These are phyloP conservation scores for Ruditapes philippinarum DNA, from an alignment of 1,140 invertebrate species.

Conservation along the genomic window DNA sequence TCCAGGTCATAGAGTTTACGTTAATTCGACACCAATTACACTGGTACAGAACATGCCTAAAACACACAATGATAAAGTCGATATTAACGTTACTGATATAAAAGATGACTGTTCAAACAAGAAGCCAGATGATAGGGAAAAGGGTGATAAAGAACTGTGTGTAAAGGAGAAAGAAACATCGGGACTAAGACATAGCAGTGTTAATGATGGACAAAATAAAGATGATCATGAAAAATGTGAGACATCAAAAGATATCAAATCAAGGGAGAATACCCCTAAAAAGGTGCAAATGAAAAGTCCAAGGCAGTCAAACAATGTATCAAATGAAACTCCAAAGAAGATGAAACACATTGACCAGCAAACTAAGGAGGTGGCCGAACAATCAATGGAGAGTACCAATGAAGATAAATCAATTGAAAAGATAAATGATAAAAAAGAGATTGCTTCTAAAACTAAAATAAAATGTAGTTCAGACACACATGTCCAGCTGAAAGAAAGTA, in stretches of 20 bases:
- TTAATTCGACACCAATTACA: not conserved
- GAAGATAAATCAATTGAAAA: not conserved
- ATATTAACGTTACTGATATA: no score
- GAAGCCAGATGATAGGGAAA: no score
- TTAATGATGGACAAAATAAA: not conserved
- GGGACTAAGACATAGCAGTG: not conserved
- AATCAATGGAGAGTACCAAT: not conserved
- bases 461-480: no score
- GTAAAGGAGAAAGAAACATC: no score
- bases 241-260: no score
- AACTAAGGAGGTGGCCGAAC: not conserved
- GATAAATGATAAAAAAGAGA: no score
- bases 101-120: no score
- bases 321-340: not conserved
- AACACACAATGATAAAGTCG: no score
- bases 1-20: not conserved
- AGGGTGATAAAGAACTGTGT: no score
- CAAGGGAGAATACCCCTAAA: not conserved
- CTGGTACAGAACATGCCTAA: not conserved
- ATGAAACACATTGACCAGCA: not conserved
- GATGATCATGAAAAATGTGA: no score
- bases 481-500: no score
- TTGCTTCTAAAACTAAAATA: not conserved
- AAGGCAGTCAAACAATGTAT: not conserved
- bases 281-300: not conserved